phyloP scores from a whole-genome alignment of 2,797 vertebrate species.

The Glossophaga mutica region DNA sequence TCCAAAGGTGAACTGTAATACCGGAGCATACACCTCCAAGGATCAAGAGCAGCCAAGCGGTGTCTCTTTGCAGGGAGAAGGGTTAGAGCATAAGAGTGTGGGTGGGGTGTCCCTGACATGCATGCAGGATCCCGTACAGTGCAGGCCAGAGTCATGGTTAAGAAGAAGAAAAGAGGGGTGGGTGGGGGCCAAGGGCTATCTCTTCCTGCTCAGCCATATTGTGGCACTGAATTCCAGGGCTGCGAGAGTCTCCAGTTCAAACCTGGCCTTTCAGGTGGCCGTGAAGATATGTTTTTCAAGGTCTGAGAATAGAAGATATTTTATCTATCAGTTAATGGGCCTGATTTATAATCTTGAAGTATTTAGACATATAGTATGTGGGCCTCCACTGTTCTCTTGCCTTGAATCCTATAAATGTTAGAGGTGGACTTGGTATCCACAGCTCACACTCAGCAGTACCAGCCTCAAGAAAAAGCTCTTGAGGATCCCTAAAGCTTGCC shows the following conservation, averaged over 20 bases:
- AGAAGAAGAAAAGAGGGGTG: background rate
- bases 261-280: background rate
- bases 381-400: background rate
- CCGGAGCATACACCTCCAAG: fast-evolving
- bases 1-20: background rate
- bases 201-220: background rate
- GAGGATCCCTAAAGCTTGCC: background rate
- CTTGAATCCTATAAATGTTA: background rate
- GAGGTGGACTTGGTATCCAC: background rate
- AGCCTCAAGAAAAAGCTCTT: background rate
- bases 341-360: background rate
- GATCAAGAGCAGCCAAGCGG: background rate
- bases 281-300: background rate
- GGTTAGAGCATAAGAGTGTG: background rate
- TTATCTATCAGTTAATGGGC: background rate
- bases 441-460: background rate
- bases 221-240: background rate
- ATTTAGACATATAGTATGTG: background rate
- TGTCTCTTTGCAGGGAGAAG: background rate
- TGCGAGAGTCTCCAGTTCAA: background rate
- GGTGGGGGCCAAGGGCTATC: background rate
- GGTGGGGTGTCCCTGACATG: background rate
- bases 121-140: background rate
- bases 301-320: background rate
- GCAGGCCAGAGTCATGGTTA: background rate